Evolutionary conservation across 2,113 vertebrate species (phyloP).

Genomic region (Agelaius tricolor): DNA sequence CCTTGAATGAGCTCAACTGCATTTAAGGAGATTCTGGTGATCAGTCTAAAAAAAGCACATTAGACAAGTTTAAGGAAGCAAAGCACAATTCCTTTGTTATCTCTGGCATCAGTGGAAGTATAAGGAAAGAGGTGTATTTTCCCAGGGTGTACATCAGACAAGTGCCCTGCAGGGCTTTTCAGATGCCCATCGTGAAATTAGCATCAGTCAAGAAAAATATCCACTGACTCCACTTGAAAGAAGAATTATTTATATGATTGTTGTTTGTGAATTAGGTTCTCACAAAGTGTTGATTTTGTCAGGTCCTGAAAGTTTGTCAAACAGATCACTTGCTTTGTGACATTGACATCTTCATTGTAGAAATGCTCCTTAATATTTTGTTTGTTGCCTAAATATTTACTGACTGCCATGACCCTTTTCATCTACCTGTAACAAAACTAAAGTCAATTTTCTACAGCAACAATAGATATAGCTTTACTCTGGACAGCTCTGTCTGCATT

Average conservation of each 20-base stretch:
- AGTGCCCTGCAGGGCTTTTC: constrained; percentile 1
- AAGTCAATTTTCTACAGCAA: neutral
- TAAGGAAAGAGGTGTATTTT: constrained; percentile 39
- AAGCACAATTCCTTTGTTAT: constrained; percentile 47
- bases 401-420: neutral
- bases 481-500: neutral
- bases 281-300: neutral
- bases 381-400: neutral
- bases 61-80: constrained; percentile 27
- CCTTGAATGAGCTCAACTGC: constrained; percentile 49
- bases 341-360: neutral
- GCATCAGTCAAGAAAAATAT: neutral
- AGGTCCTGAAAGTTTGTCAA: neutral
- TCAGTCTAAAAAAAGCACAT: constrained; percentile 58
- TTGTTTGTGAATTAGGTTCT: neutral
- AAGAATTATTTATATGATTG: neutral
- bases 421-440: neutral
- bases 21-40: constrained; percentile 64
- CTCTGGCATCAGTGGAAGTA: constrained; percentile 25
- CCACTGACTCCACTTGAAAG: neutral
- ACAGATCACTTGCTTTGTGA: neutral
- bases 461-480: neutral
- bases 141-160: constrained; percentile 13
- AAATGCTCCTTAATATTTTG: neutral
- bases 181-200: neutral